Percentiles rank a stretch among this genome's conserved stretches.
phyloP scores from a whole-genome alignment of 1,140 invertebrate genomes.

The Drosophila subobscura region DNA sequence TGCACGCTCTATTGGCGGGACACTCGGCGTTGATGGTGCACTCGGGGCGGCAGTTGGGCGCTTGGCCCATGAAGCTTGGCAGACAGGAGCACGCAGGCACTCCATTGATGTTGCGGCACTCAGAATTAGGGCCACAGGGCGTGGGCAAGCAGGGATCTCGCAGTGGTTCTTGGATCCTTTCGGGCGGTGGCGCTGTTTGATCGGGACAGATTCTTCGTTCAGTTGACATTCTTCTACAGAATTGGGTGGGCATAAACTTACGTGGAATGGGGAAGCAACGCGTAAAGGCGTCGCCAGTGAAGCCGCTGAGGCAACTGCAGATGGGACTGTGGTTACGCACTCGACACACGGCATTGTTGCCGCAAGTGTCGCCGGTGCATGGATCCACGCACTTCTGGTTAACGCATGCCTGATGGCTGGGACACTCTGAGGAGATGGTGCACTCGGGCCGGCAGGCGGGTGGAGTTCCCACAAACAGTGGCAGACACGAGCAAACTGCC shows the following conservation, averaged over 20 bases:
- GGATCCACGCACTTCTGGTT: constrained; percentile 89
- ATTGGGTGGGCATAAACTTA: constrained; percentile 84
- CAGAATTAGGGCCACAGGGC: constrained; percentile 92
- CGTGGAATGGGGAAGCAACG: constrained; percentile 86
- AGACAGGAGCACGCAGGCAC: constrained; percentile 91
- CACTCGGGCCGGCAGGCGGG: constrained; percentile 88
- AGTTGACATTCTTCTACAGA: neutral
- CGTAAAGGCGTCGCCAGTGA: constrained; percentile 88
- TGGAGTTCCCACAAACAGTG: constrained; percentile 86
- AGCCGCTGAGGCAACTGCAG: constrained; percentile 87
- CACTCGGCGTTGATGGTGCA: constrained; percentile 93
- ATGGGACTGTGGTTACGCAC: constrained; percentile 90
- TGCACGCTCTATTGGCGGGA: constrained; percentile 90
- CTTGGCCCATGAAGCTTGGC: constrained; percentile 89
- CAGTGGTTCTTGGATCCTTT: constrained; percentile 86
- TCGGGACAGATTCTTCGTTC: neutral
- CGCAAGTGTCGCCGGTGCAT: constrained; percentile 88
- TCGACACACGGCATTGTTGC: constrained; percentile 88
- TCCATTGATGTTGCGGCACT: constrained; percentile 88
- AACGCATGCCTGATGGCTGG: constrained; percentile 87
- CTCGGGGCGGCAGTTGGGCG: constrained; percentile 92
- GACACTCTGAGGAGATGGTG: constrained; percentile 87
- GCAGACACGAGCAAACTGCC: constrained; percentile 87
- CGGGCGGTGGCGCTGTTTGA: constrained; percentile 86
- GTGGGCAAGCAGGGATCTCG: constrained; percentile 90